A percentile compares a stretch with the other conserved stretches of the same genome.
Conservation (phyloP, 2,797 vertebrate genomes). For the Micropoecilia bifurca region DNA sequence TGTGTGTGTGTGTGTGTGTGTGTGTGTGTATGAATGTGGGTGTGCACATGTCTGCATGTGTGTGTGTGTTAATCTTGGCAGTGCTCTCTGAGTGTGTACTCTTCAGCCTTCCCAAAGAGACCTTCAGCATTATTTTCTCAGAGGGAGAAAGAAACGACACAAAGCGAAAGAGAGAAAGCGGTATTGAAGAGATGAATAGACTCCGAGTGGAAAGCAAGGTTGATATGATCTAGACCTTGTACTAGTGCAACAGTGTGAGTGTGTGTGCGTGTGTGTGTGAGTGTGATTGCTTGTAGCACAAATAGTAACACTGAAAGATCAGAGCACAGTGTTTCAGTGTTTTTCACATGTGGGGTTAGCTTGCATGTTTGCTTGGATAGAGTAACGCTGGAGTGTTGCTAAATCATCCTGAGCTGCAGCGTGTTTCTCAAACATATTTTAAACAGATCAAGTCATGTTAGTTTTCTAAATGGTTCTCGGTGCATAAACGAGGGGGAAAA, state of each 20-base stretch:
- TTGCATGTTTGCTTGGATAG: constrained; percentile 10
- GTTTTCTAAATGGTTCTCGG: constrained; percentile 4
- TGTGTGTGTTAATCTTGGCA: constrained; percentile 63
- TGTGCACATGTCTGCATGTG: constrained; percentile 34
- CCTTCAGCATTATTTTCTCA: constrained; percentile 61
- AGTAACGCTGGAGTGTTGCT: constrained; percentile 5
- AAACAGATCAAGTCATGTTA: background rate
- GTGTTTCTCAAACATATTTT: constrained; percentile 11
- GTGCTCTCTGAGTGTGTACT: constrained; percentile 52
- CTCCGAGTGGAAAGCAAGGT: constrained; percentile 52
- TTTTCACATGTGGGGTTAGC: background rate
- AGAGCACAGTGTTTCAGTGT: constrained; percentile 2
- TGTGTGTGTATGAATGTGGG: constrained; percentile 51
- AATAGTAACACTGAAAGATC: constrained; percentile 21
- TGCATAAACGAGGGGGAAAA: background rate
- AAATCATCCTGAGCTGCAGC: constrained; percentile 15
- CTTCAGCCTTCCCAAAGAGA: constrained; percentile 57
- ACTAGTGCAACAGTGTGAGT: constrained; percentile 26
- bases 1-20: constrained; percentile 26
- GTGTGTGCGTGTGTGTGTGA: background rate
- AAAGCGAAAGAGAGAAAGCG: constrained; percentile 42
- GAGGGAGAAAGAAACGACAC: constrained; percentile 46
- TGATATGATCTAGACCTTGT: constrained; percentile 60
- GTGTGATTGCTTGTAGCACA: constrained; percentile 16
- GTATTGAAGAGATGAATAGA: constrained; percentile 52